These are phyloP conservation scores for Drosophila rubida DNA, from an alignment of 2,888 invertebrate genomes.

Conservation along the genomic window DNA sequence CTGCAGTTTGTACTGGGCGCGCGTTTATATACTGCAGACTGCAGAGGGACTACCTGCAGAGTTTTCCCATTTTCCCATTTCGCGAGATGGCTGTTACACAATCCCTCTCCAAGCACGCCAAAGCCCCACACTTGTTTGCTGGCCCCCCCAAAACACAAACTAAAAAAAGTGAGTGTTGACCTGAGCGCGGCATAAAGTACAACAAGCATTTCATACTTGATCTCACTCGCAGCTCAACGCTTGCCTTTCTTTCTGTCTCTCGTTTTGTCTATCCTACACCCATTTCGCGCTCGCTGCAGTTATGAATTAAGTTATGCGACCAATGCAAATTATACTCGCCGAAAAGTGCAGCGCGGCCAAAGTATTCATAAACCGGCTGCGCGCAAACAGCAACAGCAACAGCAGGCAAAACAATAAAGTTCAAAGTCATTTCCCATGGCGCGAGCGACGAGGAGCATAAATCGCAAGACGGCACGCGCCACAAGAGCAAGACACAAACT, in stretches of 20 bases:
- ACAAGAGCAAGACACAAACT: not conserved
- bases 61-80: slow-evolving; percentile 54
- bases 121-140: slow-evolving; percentile 9
- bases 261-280: not conserved
- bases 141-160: not conserved
- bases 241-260: slow-evolving; percentile 5
- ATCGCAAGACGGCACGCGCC: slow-evolving; percentile 57
- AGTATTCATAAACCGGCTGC: slow-evolving; percentile 61
- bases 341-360: slow-evolving; percentile 2
- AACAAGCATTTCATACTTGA: slow-evolving; percentile 17
- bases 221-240: slow-evolving; percentile 8
- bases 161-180: slow-evolving; percentile 52
- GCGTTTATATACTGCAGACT: slow-evolving; percentile 72
- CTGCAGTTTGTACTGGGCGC: slow-evolving; percentile 39
- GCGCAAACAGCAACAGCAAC: slow-evolving; percentile 2
- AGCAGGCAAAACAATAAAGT: slow-evolving; percentile 75
- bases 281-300: slow-evolving; percentile 38
- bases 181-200: slow-evolving; percentile 16
- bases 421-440: slow-evolving; percentile 74
- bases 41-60: slow-evolving; percentile 48
- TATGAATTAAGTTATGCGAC: slow-evolving; percentile 79
- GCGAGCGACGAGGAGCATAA: slow-evolving; percentile 32
- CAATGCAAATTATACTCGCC: slow-evolving; percentile 53
- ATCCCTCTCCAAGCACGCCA: slow-evolving; percentile 32
- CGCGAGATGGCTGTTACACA: slow-evolving; percentile 58